Conservation (phyloP, 2,888 invertebrate species). For the Notodonta ziczac region DNA sequence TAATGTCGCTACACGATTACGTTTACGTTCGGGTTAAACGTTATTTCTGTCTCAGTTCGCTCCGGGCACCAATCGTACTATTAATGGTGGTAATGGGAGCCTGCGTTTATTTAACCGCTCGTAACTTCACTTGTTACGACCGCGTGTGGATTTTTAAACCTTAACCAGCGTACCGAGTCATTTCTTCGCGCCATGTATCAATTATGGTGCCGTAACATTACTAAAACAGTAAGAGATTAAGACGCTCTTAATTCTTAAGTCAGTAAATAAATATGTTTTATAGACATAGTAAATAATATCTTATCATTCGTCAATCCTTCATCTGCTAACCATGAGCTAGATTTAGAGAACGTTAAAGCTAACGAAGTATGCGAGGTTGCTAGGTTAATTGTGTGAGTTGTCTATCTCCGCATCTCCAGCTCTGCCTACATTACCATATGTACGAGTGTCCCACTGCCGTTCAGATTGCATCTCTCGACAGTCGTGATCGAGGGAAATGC, state of each 20-base stretch:
- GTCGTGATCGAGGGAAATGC: slow-evolving; percentile 72
- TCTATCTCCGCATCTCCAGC: slow-evolving; percentile 40
- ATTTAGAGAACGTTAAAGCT: slow-evolving; percentile 44
- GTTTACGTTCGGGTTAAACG: slow-evolving; percentile 59
- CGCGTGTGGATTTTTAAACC: slow-evolving; percentile 72
- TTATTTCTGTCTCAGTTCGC: slow-evolving; percentile 75
- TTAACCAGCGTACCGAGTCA: slow-evolving; percentile 57
- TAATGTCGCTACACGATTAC: slow-evolving; percentile 41
- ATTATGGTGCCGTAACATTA: slow-evolving; percentile 32
- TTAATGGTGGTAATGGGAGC: slow-evolving; percentile 69
- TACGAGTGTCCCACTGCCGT: slow-evolving; percentile 53
- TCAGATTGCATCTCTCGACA: slow-evolving; percentile 61
- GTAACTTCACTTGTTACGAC: slow-evolving; percentile 73
- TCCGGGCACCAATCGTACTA: slow-evolving; percentile 59
- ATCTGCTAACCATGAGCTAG: slow-evolving; percentile 16
- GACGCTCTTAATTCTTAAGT: background rate
- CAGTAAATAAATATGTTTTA: background rate
- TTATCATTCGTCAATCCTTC: background rate
- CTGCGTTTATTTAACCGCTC: slow-evolving; percentile 80
- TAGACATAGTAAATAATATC: background rate
- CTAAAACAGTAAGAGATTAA: too few relatives aligned
- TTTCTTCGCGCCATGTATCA: slow-evolving; percentile 53
- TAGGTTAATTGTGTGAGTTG: slow-evolving; percentile 64
- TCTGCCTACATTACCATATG: slow-evolving; percentile 51
- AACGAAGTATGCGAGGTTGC: slow-evolving; percentile 58